phyloP scores from a whole-genome alignment of 2,113 vertebrate species.

The Albula goreensis region DNA sequence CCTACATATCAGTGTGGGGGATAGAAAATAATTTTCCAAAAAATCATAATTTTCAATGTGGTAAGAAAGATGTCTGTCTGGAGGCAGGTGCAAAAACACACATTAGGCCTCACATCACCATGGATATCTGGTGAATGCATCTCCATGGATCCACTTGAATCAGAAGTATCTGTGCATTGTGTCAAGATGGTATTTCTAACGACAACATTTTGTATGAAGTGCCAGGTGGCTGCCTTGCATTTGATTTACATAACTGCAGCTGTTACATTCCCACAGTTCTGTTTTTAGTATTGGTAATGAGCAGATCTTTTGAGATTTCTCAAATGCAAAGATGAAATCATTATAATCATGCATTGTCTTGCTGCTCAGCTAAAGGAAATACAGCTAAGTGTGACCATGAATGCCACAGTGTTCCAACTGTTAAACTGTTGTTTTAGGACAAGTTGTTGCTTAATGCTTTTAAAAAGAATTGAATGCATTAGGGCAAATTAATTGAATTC shows the following conservation, averaged over 20 bases:
- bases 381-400: neutral
- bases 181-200: neutral
- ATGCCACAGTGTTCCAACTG: conserved; percentile 10
- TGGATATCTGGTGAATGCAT: neutral
- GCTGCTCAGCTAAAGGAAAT: neutral
- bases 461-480: conserved; percentile 19
- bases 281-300: neutral
- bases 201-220: neutral
- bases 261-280: neutral
- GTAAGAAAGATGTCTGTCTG: no score
- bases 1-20: no score
- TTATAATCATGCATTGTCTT: neutral
- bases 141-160: neutral
- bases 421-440: neutral
- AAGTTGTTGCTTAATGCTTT: neutral
- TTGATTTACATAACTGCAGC: neutral
- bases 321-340: neutral
- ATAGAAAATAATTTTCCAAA: no score
- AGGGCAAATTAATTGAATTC: conserved; percentile 24
- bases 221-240: neutral
- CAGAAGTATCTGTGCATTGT: neutral
- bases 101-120: neutral
- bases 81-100: no score
- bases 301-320: neutral
- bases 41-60: no score